phyloP scores from a whole-genome alignment of 1,140 invertebrate species.

The Pseudomyrmex flavicornis region DNA sequence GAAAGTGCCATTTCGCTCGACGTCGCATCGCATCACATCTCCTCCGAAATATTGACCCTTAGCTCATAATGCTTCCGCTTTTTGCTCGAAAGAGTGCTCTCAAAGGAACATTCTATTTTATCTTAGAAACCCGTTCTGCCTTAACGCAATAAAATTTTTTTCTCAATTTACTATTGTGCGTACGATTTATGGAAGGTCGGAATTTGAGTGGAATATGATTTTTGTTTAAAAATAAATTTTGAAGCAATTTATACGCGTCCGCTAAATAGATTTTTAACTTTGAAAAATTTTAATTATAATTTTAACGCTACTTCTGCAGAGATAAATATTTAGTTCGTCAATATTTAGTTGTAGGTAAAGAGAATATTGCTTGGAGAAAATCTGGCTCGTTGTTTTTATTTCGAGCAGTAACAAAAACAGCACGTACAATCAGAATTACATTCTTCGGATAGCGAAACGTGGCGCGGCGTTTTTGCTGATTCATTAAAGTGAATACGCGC shows the following conservation, averaged over 20 bases:
- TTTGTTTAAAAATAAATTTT: too few species aligned
- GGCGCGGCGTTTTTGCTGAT: not conserved
- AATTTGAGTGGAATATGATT: not conserved
- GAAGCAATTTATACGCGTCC: too few species aligned
- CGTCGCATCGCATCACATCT: constrained; percentile 27
- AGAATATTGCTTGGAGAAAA: too few species aligned
- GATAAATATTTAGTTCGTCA: too few species aligned
- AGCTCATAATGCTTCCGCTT: constrained; percentile 13
- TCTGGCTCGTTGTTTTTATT: too few species aligned
- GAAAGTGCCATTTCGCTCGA: constrained; percentile 29
- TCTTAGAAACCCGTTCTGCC: not conserved
- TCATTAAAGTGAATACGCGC: constrained; percentile 51
- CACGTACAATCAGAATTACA: constrained; percentile 14
- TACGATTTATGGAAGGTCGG: not conserved
- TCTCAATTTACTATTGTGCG: not conserved
- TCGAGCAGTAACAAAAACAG: not conserved
- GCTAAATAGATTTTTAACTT: not conserved
- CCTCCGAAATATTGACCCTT: constrained; percentile 42
- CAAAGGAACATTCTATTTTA: not conserved
- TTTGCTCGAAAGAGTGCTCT: not conserved
- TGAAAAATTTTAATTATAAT: not conserved
- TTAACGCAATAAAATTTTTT: not conserved
- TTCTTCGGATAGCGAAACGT: not conserved
- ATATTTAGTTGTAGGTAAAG: too few species aligned
- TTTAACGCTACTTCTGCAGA: not conserved